Evolutionary conservation across 92 coral and sea anemone species (phyloP), one percentile per base, ranked within the genome.

Genomic region (Pocillopora grandis): DNA sequence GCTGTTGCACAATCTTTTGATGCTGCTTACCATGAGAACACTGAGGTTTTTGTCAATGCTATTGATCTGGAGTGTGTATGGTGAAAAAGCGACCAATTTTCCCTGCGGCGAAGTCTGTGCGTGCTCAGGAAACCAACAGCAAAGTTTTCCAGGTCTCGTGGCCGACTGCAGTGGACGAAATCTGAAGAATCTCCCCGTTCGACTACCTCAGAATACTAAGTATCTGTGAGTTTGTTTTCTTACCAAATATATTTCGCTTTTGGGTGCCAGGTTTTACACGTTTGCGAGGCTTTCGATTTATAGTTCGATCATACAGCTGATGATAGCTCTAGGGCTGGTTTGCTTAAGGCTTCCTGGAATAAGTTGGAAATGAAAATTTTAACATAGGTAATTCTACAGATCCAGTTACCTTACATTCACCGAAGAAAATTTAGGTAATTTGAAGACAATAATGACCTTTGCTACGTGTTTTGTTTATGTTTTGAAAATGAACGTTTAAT

Each of bases 121-220:
- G 37, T 80, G 85, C 20, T 69, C 64, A 33, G 67, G 73, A 18
- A 59, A 80, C 5, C 73, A 48, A 23, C 60, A 23, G 3, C 27
- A 23, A 66, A 23, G 14, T 37, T 9, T 12, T 70, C 55, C 13
- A 21, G 83, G 75, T 7, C 31, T 80, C 73, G 58, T 70, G 35
- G 85, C 85, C 33, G 67, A 80, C 16, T 80, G 85, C 66, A 80
- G 85, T 52, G n/a, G 76, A 21, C 56, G 85, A 69, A 70, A 70
- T 57, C 18, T 80, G 58, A 10, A 35, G 48, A n/a, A 16, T 70
- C n/a, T 80, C 11, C 85, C 85, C 8, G 35, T 31, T 2, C 36
- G 77, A 10, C 76, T 80, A 1, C 77, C 77, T 9, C 76, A 80
- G 31, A n/a, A 70, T 27, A 80, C 76, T 1, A 36, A 58, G 37